Percentiles rank a stretch among this genome's conserved stretches.
Conservation (phyloP, 2,888 invertebrate genomes). For the Lamellibrachia satsuma region DNA sequence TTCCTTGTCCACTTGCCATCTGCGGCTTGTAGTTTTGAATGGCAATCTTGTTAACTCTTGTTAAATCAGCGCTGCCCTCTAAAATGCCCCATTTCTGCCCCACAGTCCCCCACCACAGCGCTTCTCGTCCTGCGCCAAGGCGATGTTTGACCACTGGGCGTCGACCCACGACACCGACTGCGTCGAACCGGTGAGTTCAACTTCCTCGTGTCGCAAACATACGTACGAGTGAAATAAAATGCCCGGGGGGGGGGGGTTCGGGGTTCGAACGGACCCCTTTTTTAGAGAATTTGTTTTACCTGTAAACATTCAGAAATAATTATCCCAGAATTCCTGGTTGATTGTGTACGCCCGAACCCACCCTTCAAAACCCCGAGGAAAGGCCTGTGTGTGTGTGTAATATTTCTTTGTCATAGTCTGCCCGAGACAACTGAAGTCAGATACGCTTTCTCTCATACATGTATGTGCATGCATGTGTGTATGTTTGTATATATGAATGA, state of each 20-base stretch:
- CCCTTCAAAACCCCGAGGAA: not conserved
- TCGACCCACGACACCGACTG: conserved; percentile 14
- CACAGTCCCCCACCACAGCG: not conserved
- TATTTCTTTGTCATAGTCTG: not conserved
- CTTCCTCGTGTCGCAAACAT: not conserved
- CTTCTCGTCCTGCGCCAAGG: conserved; percentile 9
- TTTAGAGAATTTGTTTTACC: too few relatives aligned
- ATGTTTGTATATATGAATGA: not conserved
- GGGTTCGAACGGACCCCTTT: not conserved
- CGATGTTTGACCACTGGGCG: conserved; percentile 18
- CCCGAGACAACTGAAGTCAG: too few relatives aligned
- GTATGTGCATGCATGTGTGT: not conserved
- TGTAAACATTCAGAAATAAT: too few relatives aligned
- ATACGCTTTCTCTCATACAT: not conserved
- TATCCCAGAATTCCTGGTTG: too few relatives aligned
- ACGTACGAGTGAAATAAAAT: not conserved
- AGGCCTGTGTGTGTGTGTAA: not conserved
- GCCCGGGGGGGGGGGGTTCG: not conserved
- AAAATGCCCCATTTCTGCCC: not conserved
- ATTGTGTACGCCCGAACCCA: too few relatives aligned
- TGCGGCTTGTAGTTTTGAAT: too few relatives aligned
- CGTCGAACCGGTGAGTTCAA: not conserved
- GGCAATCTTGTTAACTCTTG: too few relatives aligned
- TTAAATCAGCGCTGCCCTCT: too few relatives aligned
- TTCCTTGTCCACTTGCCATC: too few relatives aligned